These are phyloP conservation scores for Brachyistius frenatus DNA, from an alignment of 2,113 vertebrate genomes.

Conservation along the genomic window DNA sequence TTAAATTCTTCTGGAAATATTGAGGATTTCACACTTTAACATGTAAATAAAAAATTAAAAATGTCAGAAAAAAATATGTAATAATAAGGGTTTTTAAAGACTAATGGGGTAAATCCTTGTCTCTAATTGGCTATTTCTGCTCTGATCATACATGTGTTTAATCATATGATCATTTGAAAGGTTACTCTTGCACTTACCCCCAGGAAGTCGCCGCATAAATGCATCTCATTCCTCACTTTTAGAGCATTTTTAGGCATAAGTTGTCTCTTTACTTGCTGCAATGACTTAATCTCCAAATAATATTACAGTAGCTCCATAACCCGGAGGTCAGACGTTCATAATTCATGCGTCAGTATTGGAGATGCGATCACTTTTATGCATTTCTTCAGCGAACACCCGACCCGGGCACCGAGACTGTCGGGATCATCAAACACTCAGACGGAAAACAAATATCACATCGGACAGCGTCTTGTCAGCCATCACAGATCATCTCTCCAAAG, in stretches of 20 bases:
- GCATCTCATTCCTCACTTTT: no score
- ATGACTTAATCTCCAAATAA: background rate
- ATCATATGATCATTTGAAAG: background rate
- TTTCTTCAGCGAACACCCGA: background rate
- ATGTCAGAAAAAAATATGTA: no score
- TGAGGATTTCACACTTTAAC: no score
- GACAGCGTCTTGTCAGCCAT: conserved; percentile 52
- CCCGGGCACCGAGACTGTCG: conserved; percentile 17
- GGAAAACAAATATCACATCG: conserved; percentile 29
- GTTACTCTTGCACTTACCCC: background rate
- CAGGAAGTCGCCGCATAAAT: no score
- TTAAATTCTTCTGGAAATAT: no score
- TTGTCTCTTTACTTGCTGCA: background rate
- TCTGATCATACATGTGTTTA: background rate
- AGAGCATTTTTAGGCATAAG: no score
- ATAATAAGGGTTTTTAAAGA: no score
- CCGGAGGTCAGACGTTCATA: conserved; percentile 36
- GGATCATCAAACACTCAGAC: conserved; percentile 42
- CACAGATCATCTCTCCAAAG: conserved; percentile 30
- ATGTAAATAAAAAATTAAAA: no score
- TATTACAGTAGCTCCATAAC: background rate
- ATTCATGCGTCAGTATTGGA: conserved; percentile 26
- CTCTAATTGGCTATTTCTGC: background rate
- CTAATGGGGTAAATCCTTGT: background rate
- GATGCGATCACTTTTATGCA: conserved; percentile 6